Percentiles rank a stretch among this genome's conserved stretches.
phyloP scores from a whole-genome alignment of 2,797 vertebrate genomes.

The Sebastes steindachneri region DNA sequence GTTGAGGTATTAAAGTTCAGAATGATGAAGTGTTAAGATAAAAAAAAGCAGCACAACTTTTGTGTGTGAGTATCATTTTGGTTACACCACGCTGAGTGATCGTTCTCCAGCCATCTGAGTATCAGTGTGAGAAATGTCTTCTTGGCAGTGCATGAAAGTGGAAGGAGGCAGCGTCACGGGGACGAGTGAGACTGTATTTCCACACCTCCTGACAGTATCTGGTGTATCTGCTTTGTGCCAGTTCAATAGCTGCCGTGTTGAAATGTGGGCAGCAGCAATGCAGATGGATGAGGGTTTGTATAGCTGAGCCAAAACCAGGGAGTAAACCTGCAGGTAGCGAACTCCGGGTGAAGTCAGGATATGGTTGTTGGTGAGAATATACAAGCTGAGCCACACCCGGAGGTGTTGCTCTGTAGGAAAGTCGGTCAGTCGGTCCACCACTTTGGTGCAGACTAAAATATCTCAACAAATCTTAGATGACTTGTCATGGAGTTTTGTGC shows the following conservation, averaged over 20 bases:
- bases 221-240: slow-evolving; percentile 26
- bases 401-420: background rate
- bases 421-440: background rate
- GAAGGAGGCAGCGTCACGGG: slow-evolving; percentile 6
- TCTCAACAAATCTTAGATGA: background rate
- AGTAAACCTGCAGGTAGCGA: background rate
- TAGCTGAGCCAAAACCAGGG: background rate
- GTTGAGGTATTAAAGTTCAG: slow-evolving; percentile 13
- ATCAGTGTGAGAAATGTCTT: slow-evolving; percentile 54
- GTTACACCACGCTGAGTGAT: slow-evolving; percentile 20
- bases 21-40: slow-evolving; percentile 14
- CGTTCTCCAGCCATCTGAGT: slow-evolving; percentile 20
- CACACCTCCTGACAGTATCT: slow-evolving; percentile 58
- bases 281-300: slow-evolving; percentile 10
- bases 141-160: slow-evolving; percentile 63
- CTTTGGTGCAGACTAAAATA: background rate
- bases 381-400: background rate
- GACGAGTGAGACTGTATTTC: slow-evolving; percentile 39
- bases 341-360: background rate
- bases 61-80: slow-evolving; percentile 39
- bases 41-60: slow-evolving; percentile 9
- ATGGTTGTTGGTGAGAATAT: background rate
- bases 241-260: slow-evolving; percentile 40
- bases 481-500: background rate
- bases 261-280: slow-evolving; percentile 17